Evolutionary conservation across 1,140 invertebrate genomes (phyloP), one percentile per base, ranked within the genome.

Genomic region (Trichonephila inaurata): DNA sequence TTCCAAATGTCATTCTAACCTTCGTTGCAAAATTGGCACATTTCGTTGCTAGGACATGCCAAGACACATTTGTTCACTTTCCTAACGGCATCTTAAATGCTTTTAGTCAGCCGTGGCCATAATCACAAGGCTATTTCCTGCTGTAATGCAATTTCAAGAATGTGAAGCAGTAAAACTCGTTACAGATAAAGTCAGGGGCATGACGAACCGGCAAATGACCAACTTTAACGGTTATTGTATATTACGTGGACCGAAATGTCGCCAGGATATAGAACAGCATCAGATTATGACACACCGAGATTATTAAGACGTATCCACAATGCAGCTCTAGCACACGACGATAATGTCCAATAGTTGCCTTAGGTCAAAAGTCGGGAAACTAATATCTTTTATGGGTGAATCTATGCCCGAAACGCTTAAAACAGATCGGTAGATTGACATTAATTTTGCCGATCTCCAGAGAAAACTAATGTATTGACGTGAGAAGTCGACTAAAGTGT

Each of bases 171-270:
- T 92, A 92, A 92, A 92, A 44, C 40, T 61, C 81, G 82, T 92
- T 85, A 40, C 62, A 85, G 90, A 91, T 82, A 88, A 88, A 77
- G 69, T 60, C 69, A 33, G 62, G 18, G 44, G 64, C 33, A 77
- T 33, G 72, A 77, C 72, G 40, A 72, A 69, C 89, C 2, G 21
- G 60, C 90, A 64, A 85, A 93, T 93, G 86, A 82, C 92, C 86
- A 82, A 88, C 85, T 93, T 93, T 93, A 87, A 93, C 86, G 92
- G 86, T 93, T 93, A 93, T 93, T 93, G 92, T 93, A 58, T 64
- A 93, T 93, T 72, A 93, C 64, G 28, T 21, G 66, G 28, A 61
- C 12, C 88, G 82, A 51, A 85, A 58, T 83, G 81, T 81, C 90
- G 28, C 77, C 28, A 58, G 72, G 72, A 77, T 77, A 77, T 77